These are phyloP conservation scores for Nematostella vectensis DNA, from an alignment of 92 coral and sea anemone species.

Conservation along the genomic window DNA sequence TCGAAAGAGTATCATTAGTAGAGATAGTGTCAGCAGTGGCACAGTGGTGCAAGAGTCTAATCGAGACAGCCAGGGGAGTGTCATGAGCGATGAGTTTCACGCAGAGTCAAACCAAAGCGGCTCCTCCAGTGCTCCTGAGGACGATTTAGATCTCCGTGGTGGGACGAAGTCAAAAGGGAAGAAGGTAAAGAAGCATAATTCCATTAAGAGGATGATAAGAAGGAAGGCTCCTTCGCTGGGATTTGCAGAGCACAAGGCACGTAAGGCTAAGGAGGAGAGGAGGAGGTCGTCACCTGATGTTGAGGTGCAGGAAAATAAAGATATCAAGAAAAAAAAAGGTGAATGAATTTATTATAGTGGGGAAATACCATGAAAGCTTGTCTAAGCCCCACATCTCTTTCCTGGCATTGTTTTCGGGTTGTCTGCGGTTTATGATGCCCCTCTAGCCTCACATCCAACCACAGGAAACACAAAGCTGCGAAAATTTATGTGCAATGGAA, in stretches of 20 bases:
- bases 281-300: slow-evolving; percentile 19
- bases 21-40: slow-evolving; percentile 57
- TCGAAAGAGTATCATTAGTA: slow-evolving; percentile 8
- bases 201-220: slow-evolving; percentile 7
- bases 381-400: too few relatives aligned
- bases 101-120: slow-evolving; percentile 30
- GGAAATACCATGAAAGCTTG: too few relatives aligned
- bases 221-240: slow-evolving; percentile 8
- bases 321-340: too few relatives aligned
- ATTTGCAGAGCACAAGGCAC: slow-evolving; percentile 5
- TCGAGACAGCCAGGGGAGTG: slow-evolving; percentile 58
- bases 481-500: too few relatives aligned
- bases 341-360: too few relatives aligned
- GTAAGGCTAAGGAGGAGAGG: slow-evolving; percentile 5
- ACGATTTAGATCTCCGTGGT: slow-evolving; percentile 36
- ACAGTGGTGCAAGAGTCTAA: slow-evolving; percentile 44
- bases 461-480: too few relatives aligned
- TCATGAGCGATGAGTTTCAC: slow-evolving; percentile 45
- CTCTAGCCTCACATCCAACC: too few relatives aligned
- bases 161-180: slow-evolving; percentile 8
- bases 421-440: too few relatives aligned
- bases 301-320: not conserved
- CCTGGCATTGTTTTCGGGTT: too few relatives aligned
- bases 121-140: slow-evolving; percentile 63
- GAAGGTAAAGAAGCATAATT: slow-evolving; percentile 6